Base-by-base conservation (phyloP, 2,797 vertebrate species). In the Hypotaenidia philippensis region DNA sequence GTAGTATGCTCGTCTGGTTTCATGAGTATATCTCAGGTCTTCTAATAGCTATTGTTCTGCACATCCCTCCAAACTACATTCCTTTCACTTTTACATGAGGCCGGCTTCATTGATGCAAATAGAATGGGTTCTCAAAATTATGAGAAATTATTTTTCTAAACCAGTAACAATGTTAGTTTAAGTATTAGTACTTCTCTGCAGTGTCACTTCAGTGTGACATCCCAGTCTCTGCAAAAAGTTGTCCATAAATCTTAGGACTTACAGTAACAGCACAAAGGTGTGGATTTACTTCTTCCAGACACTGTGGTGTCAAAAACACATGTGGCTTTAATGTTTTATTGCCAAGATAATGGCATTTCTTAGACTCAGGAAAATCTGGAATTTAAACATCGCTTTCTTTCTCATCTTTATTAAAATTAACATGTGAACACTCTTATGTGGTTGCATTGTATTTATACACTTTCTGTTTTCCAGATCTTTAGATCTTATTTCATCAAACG, bases 331-430 rank as follows among this genome's bases (percentile, higher is more conserved):
- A 50, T 13, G 3, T 38, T 59, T 83, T 55, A 47, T 71, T 72
- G 11, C 15, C 32, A 90, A 53, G 11, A 41, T 9, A 22, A 59
- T 23, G 44, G 3, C 19, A 50, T 74, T 27, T 38, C 56, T 66
- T 10, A 79, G 16, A 31, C 10, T 13, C 45, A 26, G 6, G 27
- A 41, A 81, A 77, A 59, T n/a, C 6, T 57, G n/a, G n/a, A 57
- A 86, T 70, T 87, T 55, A 63, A 75, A 32, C 29, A 87, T 25
- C 18, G 9, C 14, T 68, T 87, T 29, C 49, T 64, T 90, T 89
- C 55, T 87, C 40, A 45, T 44, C 6, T 66, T 25, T 40, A 44
- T 74, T 66, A 71, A 36, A 59, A 14, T n/a, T 13, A 80, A 15
- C 7, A 7, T 22, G 9, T 32, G 34, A 87, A 53, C 38, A 49